Conservation (phyloP, 2,113 vertebrate genomes). For the Corvus cornix region DNA sequence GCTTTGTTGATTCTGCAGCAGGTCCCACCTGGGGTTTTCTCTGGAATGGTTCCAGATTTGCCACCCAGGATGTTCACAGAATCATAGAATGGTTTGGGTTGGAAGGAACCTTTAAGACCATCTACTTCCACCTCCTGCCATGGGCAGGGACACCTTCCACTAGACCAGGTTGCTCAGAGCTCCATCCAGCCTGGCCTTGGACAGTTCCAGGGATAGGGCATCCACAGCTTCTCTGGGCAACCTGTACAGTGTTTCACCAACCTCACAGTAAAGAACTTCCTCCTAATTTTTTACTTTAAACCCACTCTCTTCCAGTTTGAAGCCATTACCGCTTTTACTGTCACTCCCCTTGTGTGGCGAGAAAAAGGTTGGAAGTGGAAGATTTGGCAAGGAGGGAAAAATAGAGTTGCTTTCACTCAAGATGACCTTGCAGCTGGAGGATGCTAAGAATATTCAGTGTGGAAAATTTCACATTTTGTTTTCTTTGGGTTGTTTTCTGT, state of each 20-base stretch:
- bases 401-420: neutral
- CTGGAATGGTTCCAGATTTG: neutral
- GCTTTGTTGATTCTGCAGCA: neutral
- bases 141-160: neutral
- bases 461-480: neutral
- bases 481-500: neutral
- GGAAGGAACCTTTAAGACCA: neutral
- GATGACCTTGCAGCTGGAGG: neutral
- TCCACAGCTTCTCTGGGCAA: neutral
- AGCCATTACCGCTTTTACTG: neutral
- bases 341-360: rapidly evolving
- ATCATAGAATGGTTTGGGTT: neutral
- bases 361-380: neutral
- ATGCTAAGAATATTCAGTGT: neutral
- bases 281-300: neutral
- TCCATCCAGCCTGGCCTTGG: neutral
- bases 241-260: neutral
- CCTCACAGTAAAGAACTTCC: neutral
- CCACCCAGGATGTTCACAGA: neutral
- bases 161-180: rapidly evolving
- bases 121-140: neutral
- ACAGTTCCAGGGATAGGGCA: neutral
- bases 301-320: neutral
- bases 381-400: neutral
- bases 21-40: neutral